These are phyloP conservation scores for Rhagophthalmus giganteus DNA, from an alignment of 2,888 invertebrate genomes.

Conservation along the genomic window DNA sequence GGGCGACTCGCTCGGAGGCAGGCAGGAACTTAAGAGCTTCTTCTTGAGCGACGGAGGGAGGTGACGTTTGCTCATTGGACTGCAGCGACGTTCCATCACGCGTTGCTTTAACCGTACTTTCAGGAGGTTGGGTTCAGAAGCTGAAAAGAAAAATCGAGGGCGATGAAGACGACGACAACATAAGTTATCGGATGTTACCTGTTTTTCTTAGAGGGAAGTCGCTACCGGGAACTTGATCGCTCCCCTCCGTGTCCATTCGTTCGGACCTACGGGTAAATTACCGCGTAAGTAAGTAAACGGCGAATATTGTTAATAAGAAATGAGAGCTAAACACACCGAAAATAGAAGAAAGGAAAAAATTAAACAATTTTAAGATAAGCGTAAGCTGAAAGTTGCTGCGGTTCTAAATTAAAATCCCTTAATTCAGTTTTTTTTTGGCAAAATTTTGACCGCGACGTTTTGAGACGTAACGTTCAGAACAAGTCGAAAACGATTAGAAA, in stretches of 20 bases:
- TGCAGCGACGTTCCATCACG: slow-evolving; percentile 92
- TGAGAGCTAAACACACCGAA: not conserved
- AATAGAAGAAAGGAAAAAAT: no score
- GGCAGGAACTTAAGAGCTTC: slow-evolving; percentile 63
- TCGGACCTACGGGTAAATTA: slow-evolving; percentile 50
- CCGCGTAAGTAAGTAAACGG: no score
- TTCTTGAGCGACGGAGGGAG: slow-evolving; percentile 75
- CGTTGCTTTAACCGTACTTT: slow-evolving; percentile 92
- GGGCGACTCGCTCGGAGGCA: slow-evolving; percentile 69
- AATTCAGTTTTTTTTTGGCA: no score
- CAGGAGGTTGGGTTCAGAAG: slow-evolving; percentile 95
- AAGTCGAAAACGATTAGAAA: no score
- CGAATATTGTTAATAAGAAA: not conserved
- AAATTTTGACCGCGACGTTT: no score
- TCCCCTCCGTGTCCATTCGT: slow-evolving; percentile 56
- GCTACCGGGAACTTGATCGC: slow-evolving; percentile 60
- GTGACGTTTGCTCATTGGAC: slow-evolving; percentile 85
- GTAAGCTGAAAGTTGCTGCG: not conserved
- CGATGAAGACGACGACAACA: no score
- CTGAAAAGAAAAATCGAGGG: slow-evolving; percentile 62
- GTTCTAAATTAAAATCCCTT: no score
- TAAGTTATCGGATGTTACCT: no score
- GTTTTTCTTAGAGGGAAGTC: slow-evolving; percentile 95
- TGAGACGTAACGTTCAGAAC: no score
- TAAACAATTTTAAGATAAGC: not conserved